Conservation (phyloP, 2,113 vertebrate species). For the Halichoeres trimaculatus region DNA sequence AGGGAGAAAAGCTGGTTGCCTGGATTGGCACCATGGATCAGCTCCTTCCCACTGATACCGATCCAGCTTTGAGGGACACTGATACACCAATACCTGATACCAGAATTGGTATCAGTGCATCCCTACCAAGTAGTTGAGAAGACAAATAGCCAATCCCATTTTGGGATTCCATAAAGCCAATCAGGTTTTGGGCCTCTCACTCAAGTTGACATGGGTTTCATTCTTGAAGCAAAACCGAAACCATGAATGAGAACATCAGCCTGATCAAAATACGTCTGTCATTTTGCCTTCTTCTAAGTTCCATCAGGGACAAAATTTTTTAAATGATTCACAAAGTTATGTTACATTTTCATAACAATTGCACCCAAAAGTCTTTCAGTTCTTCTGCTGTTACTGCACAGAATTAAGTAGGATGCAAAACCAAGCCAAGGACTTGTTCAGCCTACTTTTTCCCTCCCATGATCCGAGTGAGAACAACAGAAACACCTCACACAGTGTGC, state of each 20-base stretch:
- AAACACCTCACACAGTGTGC: slow-evolving; percentile 41
- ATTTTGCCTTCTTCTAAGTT: neutral
- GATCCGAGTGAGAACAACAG: slow-evolving; percentile 33
- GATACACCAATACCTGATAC: too few species aligned
- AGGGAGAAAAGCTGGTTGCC: too few species aligned
- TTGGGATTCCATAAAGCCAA: too few species aligned
- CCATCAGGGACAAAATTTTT: neutral
- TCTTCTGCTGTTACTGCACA: slow-evolving; percentile 9
- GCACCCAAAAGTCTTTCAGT: neutral
- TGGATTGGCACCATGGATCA: too few species aligned
- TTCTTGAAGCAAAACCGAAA: neutral
- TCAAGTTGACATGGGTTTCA: too few species aligned
- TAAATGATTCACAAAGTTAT: neutral
- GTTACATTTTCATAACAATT: neutral
- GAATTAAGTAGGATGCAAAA: slow-evolving; percentile 19
- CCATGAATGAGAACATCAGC: neutral
- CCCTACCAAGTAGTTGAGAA: too few species aligned
- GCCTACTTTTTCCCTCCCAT: slow-evolving; percentile 25
- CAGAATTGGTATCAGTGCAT: too few species aligned
- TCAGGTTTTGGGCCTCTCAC: too few species aligned
- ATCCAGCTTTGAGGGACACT: too few species aligned
- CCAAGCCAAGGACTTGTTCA: slow-evolving; percentile 25
- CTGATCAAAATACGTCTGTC: neutral
- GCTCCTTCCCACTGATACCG: too few species aligned
- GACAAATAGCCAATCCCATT: too few species aligned